Evolutionary conservation across 2,797 vertebrate species (phyloP), one percentile per base, ranked within the genome.

Genomic region (Philypnodon macrostomus): DNA sequence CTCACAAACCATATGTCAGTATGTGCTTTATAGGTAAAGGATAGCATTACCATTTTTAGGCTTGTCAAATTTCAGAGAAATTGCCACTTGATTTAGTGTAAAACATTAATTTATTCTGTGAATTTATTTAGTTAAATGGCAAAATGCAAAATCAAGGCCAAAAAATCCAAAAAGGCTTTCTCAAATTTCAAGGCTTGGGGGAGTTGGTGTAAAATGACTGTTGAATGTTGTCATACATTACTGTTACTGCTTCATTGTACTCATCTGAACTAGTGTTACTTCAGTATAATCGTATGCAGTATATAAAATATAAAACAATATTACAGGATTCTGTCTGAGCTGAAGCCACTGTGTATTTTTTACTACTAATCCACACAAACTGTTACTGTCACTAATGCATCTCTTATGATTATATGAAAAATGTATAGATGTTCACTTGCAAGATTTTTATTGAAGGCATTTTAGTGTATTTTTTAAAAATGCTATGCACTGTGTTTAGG

Each of bases 1-100:
- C 14, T 47, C 35, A 51, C 17, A 11, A 29, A 24, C 54, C 23
- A 29, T 16, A 21, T 52, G 53, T 73, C 60, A n/a, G n/a, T 65
- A 73, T 75, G 15, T 17, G 15, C 10, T 1, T 27, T 3, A 7
- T 26, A 2, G 12, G 12, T 5, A 5, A 19, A 13, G 19, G 1
- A 6, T n/a, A 12, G 2, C n/a, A n/a, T n/a, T n/a, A 12, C 12
- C 37, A 9, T 23, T 39, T 39, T 41, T 41, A 12, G 26, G 21
- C 21, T 3, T 14, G 21, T 7, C 7, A 26, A 1, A 14, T 14
- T 41, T 21, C 3, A 9, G 27, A 30, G 6, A 23, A 23, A 6
- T 23, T 3, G 21, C 21, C 21, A 23, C 21, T n/a, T n/a, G n/a
- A n/a, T n/a, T n/a, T n/a, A n/a, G n/a, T n/a, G n/a, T n/a, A n/a